These are phyloP conservation scores for Zosterops japonicus DNA, from an alignment of 2,113 vertebrate species.

Conservation along the genomic window DNA sequence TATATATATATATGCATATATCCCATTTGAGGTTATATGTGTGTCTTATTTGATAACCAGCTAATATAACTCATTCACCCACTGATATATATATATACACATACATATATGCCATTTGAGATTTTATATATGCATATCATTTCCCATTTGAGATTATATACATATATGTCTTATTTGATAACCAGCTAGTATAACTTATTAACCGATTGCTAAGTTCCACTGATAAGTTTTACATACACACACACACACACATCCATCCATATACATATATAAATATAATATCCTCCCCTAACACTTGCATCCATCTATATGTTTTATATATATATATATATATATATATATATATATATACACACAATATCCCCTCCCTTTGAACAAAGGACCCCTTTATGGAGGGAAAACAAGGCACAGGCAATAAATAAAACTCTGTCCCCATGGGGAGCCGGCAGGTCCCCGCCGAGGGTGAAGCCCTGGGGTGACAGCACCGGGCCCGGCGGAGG, in stretches of 20 bases:
- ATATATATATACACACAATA: too few relatives aligned
- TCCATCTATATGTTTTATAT: too few relatives aligned
- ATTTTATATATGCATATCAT: neutral
- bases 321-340: too few relatives aligned
- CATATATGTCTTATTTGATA: neutral
- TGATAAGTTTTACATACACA: neutral
- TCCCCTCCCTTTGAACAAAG: neutral
- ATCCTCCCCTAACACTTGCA: too few relatives aligned
- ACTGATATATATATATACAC: neutral
- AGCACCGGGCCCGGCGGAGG: neutral
- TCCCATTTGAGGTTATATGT: too few relatives aligned
- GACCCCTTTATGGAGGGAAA: neutral
- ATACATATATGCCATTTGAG: neutral
- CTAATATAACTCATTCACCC: neutral
- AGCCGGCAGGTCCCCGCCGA: neutral
- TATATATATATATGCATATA: neutral
- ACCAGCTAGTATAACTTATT: neutral
- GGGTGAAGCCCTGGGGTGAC: neutral
- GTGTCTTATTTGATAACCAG: neutral
- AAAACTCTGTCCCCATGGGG: neutral
- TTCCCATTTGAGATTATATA: too few relatives aligned
- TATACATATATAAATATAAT: too few relatives aligned
- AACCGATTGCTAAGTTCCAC: too few relatives aligned
- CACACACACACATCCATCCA: too few relatives aligned
- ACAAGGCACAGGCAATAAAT: accelerated